Evolutionary conservation across 2,797 vertebrate genomes (phyloP).

Genomic region (Orestias chungarensis): DNA sequence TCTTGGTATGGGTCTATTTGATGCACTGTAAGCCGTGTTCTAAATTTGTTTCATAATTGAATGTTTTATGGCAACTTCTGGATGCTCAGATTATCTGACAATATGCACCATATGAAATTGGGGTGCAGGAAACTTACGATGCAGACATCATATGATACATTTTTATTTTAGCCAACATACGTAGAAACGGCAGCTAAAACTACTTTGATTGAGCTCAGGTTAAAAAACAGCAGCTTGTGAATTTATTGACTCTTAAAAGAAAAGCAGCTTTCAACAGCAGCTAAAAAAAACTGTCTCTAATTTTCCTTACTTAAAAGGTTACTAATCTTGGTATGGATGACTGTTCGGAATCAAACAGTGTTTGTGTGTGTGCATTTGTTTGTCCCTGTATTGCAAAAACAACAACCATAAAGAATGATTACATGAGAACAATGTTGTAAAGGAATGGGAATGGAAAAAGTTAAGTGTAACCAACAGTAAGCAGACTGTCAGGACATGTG

Average conservation of each 20-base stretch:
- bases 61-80: no score
- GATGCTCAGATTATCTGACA: no score
- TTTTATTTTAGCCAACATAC: no score
- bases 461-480: slow-evolving; percentile 4
- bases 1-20: no score
- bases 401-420: slow-evolving; percentile 19
- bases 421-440: not conserved
- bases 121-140: no score
- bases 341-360: slow-evolving; percentile 39
- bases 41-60: no score
- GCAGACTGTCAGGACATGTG: slow-evolving; percentile 6
- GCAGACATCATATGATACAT: no score
- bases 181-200: not conserved
- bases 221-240: not conserved
- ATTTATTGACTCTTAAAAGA: slow-evolving; percentile 50
- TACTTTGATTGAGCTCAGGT: not conserved
- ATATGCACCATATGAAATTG: no score
- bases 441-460: not conserved
- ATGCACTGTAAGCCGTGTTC: no score
- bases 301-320: slow-evolving; percentile 70
- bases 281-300: slow-evolving; percentile 69
- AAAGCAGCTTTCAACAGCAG: slow-evolving; percentile 61
- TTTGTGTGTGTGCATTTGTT: slow-evolving; percentile 20
- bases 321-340: slow-evolving; percentile 67
- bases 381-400: slow-evolving; percentile 19